phyloP scores from a whole-genome alignment of 2,797 vertebrate species.

The Benthosema pterotum region DNA sequence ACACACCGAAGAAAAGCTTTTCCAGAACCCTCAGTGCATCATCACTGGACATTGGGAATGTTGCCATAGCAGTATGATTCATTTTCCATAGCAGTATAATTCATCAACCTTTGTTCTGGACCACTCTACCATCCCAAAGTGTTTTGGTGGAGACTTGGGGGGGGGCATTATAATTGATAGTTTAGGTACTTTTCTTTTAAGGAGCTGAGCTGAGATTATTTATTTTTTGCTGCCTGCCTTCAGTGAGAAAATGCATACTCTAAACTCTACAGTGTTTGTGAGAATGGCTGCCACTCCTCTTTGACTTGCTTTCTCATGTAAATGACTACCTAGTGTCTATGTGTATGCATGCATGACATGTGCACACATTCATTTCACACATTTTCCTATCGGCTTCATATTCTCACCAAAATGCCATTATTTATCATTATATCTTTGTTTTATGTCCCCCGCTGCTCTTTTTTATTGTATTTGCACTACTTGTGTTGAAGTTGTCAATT shows the following conservation, averaged over 20 bases:
- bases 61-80: too few species aligned
- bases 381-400: not conserved
- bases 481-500: conserved; percentile 16
- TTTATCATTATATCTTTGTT: not conserved
- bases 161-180: not conserved
- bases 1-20: not conserved
- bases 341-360: not conserved
- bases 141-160: not conserved
- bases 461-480: conserved; percentile 31
- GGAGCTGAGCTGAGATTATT: conserved; percentile 13
- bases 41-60: too few species aligned
- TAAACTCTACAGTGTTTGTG: not conserved
- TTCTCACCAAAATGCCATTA: not conserved
- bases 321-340: not conserved
- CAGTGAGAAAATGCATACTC: too few species aligned
- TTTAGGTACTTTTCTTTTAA: conserved; percentile 2
- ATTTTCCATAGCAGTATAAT: too few species aligned
- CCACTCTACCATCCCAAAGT: not conserved
- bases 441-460: too few species aligned
- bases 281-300: not conserved
- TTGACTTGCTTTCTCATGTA: not conserved
- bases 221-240: not conserved
- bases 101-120: not conserved
- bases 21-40: not conserved
- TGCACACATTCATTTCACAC: not conserved